Conservation (phyloP, 2,797 vertebrate species). For the Helostoma temminkii region DNA sequence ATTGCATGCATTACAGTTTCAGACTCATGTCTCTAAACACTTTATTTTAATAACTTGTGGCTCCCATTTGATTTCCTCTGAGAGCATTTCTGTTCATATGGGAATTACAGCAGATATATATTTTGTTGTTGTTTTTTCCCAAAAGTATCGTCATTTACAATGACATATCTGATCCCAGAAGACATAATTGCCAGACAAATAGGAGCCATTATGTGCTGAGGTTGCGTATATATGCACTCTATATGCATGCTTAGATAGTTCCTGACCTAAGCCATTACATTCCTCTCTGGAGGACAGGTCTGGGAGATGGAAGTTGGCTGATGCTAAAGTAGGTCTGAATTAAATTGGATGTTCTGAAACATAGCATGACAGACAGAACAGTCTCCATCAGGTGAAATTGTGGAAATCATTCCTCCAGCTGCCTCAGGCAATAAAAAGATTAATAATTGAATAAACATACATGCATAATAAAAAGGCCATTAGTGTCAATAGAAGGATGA, state of each 20-base stretch:
- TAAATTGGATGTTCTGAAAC: slow-evolving; percentile 62
- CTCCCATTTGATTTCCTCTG: slow-evolving; percentile 45
- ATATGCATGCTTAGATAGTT: slow-evolving; percentile 49
- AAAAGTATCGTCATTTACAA: slow-evolving; percentile 42
- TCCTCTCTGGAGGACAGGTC: slow-evolving; percentile 64
- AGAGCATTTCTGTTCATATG: slow-evolving; percentile 14
- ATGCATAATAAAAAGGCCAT: slow-evolving; percentile 59
- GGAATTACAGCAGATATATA: slow-evolving; percentile 15
- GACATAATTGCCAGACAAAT: slow-evolving; percentile 58
- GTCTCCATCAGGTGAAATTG: slow-evolving; percentile 48
- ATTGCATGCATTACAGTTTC: too few relatives aligned
- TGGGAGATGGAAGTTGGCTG: slow-evolving; percentile 55
- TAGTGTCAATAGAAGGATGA: slow-evolving; percentile 52
- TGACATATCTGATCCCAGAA: slow-evolving; percentile 48
- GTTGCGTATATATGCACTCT: slow-evolving; percentile 55
- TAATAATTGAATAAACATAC: slow-evolving; percentile 70
- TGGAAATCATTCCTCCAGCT: slow-evolving; percentile 48
- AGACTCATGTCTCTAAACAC: too few relatives aligned
- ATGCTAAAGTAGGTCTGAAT: slow-evolving; percentile 66
- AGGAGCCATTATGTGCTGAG: slow-evolving; percentile 60
- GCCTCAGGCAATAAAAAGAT: slow-evolving; percentile 61
- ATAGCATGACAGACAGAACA: slow-evolving; percentile 53
- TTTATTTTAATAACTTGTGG: slow-evolving; percentile 36
- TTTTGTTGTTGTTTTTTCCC: background rate
- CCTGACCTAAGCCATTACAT: slow-evolving; percentile 66